Evolutionary conservation across 2,888 invertebrate species (phyloP).

Genomic region (Nipponacmea schrenckii): DNA sequence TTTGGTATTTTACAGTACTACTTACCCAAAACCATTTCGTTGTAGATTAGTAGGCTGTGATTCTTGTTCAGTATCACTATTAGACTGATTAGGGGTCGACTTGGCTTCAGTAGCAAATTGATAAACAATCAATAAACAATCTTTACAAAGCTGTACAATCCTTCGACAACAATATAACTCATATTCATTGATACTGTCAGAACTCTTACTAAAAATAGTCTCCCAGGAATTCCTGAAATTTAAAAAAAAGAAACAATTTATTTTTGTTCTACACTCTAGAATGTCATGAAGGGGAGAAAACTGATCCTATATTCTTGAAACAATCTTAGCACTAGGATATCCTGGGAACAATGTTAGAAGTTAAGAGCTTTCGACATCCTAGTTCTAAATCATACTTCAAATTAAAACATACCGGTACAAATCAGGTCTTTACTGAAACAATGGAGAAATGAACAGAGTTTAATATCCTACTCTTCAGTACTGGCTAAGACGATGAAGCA

Average conservation of each 20-base stretch:
- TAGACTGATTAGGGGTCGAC: constrained; percentile 22
- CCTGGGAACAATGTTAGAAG: no score
- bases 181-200: constrained; percentile 54
- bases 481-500: no score
- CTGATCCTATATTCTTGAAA: no score
- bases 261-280: no score
- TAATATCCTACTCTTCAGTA: no score
- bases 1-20: no score
- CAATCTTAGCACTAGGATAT: no score
- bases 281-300: neutral
- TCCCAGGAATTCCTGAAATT: constrained; percentile 64
- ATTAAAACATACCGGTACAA: no score
- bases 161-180: constrained; percentile 66
- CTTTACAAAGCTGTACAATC: constrained; percentile 66
- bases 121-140: constrained; percentile 67
- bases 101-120: constrained; percentile 66
- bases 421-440: no score
- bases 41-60: neutral
- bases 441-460: no score
- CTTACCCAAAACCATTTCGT: constrained; percentile 26
- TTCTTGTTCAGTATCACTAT: constrained; percentile 29
- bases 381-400: no score
- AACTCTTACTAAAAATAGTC: constrained; percentile 65
- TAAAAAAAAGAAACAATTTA: neutral
- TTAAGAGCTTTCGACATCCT: no score